phyloP scores from a whole-genome alignment of 2,888 invertebrate species.

The Dicranocentrus wangi region DNA sequence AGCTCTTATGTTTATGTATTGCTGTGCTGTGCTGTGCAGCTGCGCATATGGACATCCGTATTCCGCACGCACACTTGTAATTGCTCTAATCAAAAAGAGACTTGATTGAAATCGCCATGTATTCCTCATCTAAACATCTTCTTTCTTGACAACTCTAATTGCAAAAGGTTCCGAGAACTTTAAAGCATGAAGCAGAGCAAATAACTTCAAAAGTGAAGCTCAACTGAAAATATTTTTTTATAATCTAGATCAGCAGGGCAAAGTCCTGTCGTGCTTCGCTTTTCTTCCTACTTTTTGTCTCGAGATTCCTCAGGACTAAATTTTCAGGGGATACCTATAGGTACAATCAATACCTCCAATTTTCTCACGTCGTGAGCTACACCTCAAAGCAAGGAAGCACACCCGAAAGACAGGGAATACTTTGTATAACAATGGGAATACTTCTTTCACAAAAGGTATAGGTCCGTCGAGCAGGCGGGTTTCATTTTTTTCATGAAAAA shows the following conservation, averaged over 20 bases:
- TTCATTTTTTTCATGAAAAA: neutral
- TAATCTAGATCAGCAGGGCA: conserved; percentile 60
- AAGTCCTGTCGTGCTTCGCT: conserved; percentile 52
- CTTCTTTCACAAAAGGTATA: no score
- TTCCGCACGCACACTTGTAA: conserved; percentile 25
- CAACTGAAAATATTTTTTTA: conserved; percentile 23
- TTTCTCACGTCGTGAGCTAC: no score
- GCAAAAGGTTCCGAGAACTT: conserved; percentile 49
- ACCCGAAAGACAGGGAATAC: no score
- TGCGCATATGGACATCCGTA: neutral
- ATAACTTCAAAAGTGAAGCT: neutral
- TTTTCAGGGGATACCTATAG: no score
- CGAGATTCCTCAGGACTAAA: no score
- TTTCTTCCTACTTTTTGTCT: no score
- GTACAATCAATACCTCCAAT: no score
- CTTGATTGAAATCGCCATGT: conserved; percentile 58
- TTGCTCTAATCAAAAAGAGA: conserved; percentile 54
- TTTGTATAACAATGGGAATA: no score
- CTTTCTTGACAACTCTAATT: conserved; percentile 44
- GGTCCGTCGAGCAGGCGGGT: no score
- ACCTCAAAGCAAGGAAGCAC: no score
- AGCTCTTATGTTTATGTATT: conserved; percentile 2
- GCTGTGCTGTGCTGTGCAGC: neutral
- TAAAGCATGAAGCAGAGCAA: conserved; percentile 26
- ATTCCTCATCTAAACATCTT: no score